Evolutionary conservation across 1,140 invertebrate genomes (phyloP).

Genomic region (Parapsyche elsis): DNA sequence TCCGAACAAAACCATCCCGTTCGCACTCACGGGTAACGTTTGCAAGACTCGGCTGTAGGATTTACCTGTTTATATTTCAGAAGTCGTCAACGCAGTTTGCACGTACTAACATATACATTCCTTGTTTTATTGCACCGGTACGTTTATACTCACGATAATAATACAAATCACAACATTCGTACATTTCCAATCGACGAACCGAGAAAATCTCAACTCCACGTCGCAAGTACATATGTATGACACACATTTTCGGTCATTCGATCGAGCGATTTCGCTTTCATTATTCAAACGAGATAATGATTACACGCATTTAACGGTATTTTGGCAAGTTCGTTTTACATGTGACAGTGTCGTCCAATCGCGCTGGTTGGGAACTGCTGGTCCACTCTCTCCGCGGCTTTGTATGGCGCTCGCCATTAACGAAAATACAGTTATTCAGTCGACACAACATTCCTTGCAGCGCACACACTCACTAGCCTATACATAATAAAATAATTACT

Average conservation of each 20-base stretch:
- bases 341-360: neutral
- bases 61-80: constrained; percentile 26
- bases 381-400: constrained; percentile 22
- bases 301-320: neutral
- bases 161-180: too few species aligned
- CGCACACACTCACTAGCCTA: neutral
- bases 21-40: constrained; percentile 9
- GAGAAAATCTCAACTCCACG: neutral
- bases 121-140: neutral
- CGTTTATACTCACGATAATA: too few species aligned
- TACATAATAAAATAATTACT: constrained; percentile 5
- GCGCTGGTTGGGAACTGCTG: neutral
- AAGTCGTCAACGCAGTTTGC: neutral
- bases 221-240: too few species aligned
- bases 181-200: too few species aligned
- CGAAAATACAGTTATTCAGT: constrained; percentile 41
- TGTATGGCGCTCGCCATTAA: constrained; percentile 26
- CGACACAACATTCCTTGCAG: constrained; percentile 27
- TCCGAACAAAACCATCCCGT: neutral
- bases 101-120: neutral
- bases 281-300: neutral
- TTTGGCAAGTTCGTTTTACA: neutral
- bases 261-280: neutral
- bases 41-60: neutral
- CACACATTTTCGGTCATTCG: too few species aligned